These are phyloP conservation scores for Sesamia inferens DNA, from an alignment of 2,888 invertebrate species.

Conservation along the genomic window DNA sequence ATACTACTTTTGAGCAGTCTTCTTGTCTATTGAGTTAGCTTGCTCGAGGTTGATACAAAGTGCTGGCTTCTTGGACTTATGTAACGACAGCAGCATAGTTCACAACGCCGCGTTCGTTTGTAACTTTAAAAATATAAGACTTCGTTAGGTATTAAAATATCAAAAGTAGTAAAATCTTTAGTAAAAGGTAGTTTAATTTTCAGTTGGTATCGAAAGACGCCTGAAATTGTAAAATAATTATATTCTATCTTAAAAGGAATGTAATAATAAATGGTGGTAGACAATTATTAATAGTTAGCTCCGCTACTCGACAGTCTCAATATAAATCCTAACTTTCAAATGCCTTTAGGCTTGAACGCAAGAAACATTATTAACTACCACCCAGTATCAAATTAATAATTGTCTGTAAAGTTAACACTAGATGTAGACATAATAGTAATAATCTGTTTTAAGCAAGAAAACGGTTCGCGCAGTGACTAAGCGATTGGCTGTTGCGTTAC, in stretches of 20 bases:
- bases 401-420: not conserved
- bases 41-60: not conserved
- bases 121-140: not conserved
- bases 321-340: conserved; percentile 26
- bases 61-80: conserved; percentile 12
- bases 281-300: not conserved
- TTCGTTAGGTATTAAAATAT: not conserved
- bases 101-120: not conserved
- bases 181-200: too few relatives aligned
- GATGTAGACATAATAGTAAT: not conserved
- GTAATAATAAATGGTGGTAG: not conserved
- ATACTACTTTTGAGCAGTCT: not conserved
- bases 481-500: too few relatives aligned
- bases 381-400: conserved; percentile 24
- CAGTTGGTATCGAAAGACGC: not conserved
- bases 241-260: not conserved
- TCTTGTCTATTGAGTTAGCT: conserved; percentile 29
- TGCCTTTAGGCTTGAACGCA: conserved; percentile 13
- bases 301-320: not conserved
- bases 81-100: conserved; percentile 37
- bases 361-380: conserved; percentile 19
- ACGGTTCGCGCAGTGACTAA: too few relatives aligned
- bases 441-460: too few relatives aligned
- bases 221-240: not conserved
- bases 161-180: too few relatives aligned